phyloP scores from a whole-genome alignment of 2,888 invertebrate species.

The Invenusta paracnida region DNA sequence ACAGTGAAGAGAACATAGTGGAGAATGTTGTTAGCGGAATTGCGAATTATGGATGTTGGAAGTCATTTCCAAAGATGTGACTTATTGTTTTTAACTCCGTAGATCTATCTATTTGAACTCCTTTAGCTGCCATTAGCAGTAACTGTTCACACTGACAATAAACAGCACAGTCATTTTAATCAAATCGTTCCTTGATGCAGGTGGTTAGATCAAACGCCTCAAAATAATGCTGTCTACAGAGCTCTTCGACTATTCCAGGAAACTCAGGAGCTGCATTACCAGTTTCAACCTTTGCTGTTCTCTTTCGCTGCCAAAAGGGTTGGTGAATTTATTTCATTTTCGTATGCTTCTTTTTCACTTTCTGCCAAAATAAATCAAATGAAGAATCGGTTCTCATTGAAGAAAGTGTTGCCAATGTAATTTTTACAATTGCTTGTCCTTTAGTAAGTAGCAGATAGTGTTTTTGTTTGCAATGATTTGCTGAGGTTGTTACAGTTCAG shows the following conservation, averaged over 20 bases:
- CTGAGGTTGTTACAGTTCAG: slow-evolving; percentile 23
- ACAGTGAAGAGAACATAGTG: slow-evolving; percentile 7
- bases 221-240: neutral
- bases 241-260: neutral
- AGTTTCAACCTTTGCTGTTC: slow-evolving; percentile 4
- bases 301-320: slow-evolving; percentile 14
- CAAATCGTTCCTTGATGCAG: slow-evolving; percentile 23
- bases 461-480: neutral
- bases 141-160: slow-evolving; percentile 21
- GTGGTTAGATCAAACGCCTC: slow-evolving; percentile 12
- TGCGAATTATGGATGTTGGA: neutral
- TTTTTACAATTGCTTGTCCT: neutral
- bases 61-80: slow-evolving; percentile 1
- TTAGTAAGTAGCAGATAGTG: neutral
- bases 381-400: slow-evolving; percentile 7
- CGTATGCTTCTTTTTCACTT: slow-evolving; percentile 5
- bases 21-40: slow-evolving; percentile 4
- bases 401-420: neutral
- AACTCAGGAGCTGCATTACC: slow-evolving; percentile 10
- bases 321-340: neutral
- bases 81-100: neutral
- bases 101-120: neutral
- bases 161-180: neutral
- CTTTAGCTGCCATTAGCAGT: slow-evolving; percentile 5
- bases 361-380: slow-evolving; percentile 22